Percentiles rank a stretch among this genome's conserved stretches.
These are phyloP conservation scores for Monodelphis domestica DNA, from an alignment of 2,797 vertebrate genomes.

Conservation along the genomic window DNA sequence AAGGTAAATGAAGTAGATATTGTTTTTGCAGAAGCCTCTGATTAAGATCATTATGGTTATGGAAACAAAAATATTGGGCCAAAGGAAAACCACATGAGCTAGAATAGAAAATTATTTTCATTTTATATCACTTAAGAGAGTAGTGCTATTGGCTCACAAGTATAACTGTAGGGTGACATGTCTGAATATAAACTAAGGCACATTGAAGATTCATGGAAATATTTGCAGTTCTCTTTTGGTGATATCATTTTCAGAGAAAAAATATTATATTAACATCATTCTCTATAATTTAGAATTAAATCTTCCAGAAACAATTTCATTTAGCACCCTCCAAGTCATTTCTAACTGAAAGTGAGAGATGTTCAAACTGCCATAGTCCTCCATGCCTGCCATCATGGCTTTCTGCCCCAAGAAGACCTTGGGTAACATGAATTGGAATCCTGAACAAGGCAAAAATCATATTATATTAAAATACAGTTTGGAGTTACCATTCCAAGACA, in stretches of 20 bases:
- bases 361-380: background rate
- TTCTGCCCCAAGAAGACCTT: background rate
- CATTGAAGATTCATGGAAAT: background rate
- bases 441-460: background rate
- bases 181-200: background rate
- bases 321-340: background rate
- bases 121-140: background rate
- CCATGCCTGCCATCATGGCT: background rate
- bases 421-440: background rate
- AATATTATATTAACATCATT: background rate
- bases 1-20: constrained; percentile 1
- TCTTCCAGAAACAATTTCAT: background rate
- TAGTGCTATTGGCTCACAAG: background rate
- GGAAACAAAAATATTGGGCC: background rate
- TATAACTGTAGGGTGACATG: background rate
- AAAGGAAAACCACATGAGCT: background rate
- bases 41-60: background rate
- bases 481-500: background rate
- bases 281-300: background rate
- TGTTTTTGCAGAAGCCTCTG: background rate
- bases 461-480: background rate
- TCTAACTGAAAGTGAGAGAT: background rate
- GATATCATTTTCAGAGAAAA: background rate
- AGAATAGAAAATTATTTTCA: background rate
- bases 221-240: background rate